Evolutionary conservation across 2,113 vertebrate species (phyloP), one percentile per base, ranked within the genome.

Genomic region (Grantiella picta): DNA sequence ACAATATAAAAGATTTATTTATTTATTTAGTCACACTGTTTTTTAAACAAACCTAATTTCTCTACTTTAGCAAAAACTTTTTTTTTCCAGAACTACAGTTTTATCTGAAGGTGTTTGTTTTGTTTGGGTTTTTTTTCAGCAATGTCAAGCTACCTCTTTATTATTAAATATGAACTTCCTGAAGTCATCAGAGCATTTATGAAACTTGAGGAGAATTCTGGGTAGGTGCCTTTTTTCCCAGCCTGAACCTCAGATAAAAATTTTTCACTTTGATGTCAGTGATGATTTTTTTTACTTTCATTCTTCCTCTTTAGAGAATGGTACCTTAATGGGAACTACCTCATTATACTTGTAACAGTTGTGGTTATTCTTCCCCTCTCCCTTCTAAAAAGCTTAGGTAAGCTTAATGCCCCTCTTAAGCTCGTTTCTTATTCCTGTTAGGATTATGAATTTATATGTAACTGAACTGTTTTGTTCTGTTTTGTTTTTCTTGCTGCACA

Each of bases 111-210:
- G 7, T 63, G 19, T 53, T 9, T 50, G 4, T 77, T 97, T 68
- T 75, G 6, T 77, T 96, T 97, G 63, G 33, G 2, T 11, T 23
- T 86, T 57, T 91, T 96, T 96, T 79, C 97, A 99, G 99, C 99
- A 64, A 99, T 99, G 98, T 99, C 99, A 83, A 99, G 99, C 98
- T 99, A 99, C 98, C 98, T 99, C 96, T 99, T 99, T 86, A 99
- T 99, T 71, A 99, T 99, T 92, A 99, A 99, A 96, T 99, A 99
- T 21, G 99, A 99, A 96, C 98, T 99, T 71, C 99, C 99, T 28
- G 99, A 99, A 98, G 99, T 99, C 52, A 99, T 99, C 86, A 97
- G 98, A 88, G 96, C 99, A 45, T 99, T 99, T 96, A 77, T 99
- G 97, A 97, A 98, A 84, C 97, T 99, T 44, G 99, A 99, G 87